Conservation (phyloP, 2,113 vertebrate species). For the Hyla sarda region DNA sequence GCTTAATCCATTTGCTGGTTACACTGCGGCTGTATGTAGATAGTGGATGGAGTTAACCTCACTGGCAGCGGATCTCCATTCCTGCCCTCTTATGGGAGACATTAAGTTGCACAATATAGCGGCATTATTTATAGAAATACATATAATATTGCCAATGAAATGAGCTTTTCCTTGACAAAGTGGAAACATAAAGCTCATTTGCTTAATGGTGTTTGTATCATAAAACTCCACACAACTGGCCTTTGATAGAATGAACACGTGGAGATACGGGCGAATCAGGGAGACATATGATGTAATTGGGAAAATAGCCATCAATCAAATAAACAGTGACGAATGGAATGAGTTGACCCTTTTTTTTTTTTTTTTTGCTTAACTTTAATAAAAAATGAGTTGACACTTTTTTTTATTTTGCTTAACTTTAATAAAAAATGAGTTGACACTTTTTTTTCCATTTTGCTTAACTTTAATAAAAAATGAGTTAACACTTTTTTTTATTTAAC, state of each 20-base stretch:
- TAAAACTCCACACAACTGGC: neutral
- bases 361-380: no score
- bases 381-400: no score
- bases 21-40: slow-evolving; percentile 21
- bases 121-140: slow-evolving; percentile 30
- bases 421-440: no score
- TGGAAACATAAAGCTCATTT: neutral
- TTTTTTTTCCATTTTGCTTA: no score
- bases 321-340: neutral
- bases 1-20: neutral
- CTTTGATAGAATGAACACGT: neutral
- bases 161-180: neutral
- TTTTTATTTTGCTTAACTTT: no score
- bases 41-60: slow-evolving; percentile 18
- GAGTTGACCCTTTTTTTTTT: neutral
- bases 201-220: neutral
- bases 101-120: neutral
- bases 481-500: no score
- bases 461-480: no score
- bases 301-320: neutral
- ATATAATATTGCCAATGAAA: slow-evolving; percentile 4
- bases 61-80: neutral
- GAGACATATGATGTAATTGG: neutral
- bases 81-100: neutral
- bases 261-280: neutral